A percentile compares a stretch with the other conserved stretches of the same genome.
These are phyloP conservation scores for Coranthus polyacanthus DNA, from an alignment of 2,797 vertebrate genomes.

Conservation along the genomic window DNA sequence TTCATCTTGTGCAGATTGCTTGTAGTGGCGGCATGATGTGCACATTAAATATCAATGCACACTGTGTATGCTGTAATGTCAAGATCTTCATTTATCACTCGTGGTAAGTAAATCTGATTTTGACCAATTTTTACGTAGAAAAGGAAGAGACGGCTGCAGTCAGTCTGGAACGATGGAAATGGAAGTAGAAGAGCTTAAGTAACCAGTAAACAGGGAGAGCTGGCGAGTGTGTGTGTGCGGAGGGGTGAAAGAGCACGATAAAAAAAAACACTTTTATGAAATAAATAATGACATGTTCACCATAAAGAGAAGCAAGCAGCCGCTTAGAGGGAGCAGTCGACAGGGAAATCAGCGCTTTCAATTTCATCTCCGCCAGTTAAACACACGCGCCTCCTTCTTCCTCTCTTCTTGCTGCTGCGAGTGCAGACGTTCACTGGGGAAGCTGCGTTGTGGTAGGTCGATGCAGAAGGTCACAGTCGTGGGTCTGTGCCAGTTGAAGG, in stretches of 20 bases:
- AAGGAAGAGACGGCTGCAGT: no score
- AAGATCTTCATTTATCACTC: not conserved
- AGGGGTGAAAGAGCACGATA: slow-evolving; percentile 40
- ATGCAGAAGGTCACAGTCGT: slow-evolving; percentile 61
- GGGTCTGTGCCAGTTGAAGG: slow-evolving; percentile 37
- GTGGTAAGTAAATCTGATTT: slow-evolving; percentile 18
- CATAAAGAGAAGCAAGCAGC: slow-evolving; percentile 64
- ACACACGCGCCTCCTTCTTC: slow-evolving; percentile 56
- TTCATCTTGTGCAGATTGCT: slow-evolving; percentile 21
- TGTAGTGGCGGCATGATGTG: slow-evolving; percentile 22
- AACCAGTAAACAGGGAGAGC: slow-evolving; percentile 22
- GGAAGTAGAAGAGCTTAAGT: slow-evolving; percentile 27
- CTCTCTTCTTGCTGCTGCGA: slow-evolving; percentile 21
- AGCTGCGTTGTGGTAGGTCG: slow-evolving; percentile 36
- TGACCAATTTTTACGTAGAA: slow-evolving; percentile 3
- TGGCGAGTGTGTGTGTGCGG: not conserved
- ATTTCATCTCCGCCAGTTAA: slow-evolving; percentile 76
- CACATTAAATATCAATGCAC: not conserved
- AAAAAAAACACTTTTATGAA: slow-evolving; percentile 50
- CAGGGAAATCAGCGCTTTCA: slow-evolving; percentile 78
- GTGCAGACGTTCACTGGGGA: slow-evolving; percentile 48
- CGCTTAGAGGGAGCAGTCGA: slow-evolving; percentile 67
- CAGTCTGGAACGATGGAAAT: slow-evolving; percentile 6
- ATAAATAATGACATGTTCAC: slow-evolving; percentile 63
- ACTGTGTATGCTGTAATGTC: no score